A percentile compares a stretch with the other conserved stretches of the same genome.
These are phyloP conservation scores for Caenorhabditis briggsae DNA, from an alignment of 1,140 invertebrate genomes.

Conservation along the genomic window DNA sequence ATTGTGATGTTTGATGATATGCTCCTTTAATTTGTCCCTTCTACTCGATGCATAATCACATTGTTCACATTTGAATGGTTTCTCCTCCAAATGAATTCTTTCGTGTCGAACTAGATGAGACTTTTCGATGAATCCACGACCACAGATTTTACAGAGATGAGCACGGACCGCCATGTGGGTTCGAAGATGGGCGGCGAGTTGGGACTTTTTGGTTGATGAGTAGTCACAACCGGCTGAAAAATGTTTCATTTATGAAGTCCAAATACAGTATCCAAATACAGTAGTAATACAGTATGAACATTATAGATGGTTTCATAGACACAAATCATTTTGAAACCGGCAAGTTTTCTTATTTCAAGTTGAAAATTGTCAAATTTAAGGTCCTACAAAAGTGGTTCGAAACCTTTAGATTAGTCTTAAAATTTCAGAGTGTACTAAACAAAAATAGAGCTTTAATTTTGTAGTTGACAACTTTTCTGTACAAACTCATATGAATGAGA, in stretches of 20 bases:
- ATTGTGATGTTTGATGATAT: conserved; percentile 82
- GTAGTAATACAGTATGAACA: no score
- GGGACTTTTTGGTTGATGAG: conserved; percentile 83
- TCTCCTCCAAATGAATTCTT: conserved; percentile 81
- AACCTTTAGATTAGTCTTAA: no score
- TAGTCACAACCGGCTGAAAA: conserved; percentile 81
- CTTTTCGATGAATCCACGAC: conserved; percentile 83
- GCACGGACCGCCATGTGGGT: conserved; percentile 82
- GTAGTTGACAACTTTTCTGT: no score
- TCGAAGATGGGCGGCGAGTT: conserved; percentile 82
- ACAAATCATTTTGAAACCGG: no score
- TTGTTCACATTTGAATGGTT: conserved; percentile 79
- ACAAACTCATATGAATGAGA: no score
- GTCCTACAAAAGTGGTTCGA: no score
- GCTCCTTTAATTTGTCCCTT: conserved; percentile 84
- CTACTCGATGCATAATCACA: conserved; percentile 83
- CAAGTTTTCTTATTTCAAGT: no score
- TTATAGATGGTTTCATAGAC: no score
- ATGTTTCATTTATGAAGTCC: not conserved
- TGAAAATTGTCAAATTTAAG: no score
- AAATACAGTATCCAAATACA: no score
- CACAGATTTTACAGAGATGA: conserved; percentile 82
- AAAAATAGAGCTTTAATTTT: no score
- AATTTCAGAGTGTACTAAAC: no score
- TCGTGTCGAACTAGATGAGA: conserved; percentile 83